phyloP scores from a whole-genome alignment of 2,113 vertebrate genomes.

The Microcebus ravelobensis region DNA sequence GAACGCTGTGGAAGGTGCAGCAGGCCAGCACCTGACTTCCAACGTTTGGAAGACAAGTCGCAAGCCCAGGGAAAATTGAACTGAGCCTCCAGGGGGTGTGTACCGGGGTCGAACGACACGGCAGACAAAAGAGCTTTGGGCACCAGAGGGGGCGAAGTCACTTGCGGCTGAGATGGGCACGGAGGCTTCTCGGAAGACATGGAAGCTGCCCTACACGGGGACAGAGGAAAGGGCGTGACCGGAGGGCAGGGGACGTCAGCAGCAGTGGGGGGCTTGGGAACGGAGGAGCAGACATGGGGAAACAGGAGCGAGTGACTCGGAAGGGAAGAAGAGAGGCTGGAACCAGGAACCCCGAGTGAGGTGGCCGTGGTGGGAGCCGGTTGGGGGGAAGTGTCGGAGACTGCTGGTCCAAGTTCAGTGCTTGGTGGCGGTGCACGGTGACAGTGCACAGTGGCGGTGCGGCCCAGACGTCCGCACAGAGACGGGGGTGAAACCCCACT shows the following conservation, averaged over 20 bases:
- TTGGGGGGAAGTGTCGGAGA: rapidly evolving
- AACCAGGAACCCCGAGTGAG: neutral
- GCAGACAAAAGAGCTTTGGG: constrained; percentile 56
- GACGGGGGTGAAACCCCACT: neutral
- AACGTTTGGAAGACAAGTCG: constrained; percentile 17
- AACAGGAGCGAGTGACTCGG: neutral
- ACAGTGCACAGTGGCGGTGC: no score
- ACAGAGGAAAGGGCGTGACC: neutral
- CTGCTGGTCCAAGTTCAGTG: neutral
- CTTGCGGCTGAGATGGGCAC: neutral
- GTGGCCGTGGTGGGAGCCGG: neutral
- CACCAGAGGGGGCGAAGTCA: neutral
- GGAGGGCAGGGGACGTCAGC: neutral
- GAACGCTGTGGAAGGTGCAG: neutral
- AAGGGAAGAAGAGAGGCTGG: neutral
- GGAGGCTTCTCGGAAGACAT: constrained; percentile 20
- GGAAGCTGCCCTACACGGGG: neutral
- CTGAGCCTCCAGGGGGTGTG: neutral
- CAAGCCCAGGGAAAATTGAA: neutral
- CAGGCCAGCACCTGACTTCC: neutral
- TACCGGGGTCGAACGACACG: neutral
- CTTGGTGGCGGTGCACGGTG: no score
- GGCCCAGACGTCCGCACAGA: neutral
- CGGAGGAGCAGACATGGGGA: rapidly evolving
- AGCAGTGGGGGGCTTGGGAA: neutral